phyloP scores from a whole-genome alignment of 1,140 invertebrate genomes.

The Drosophila punjabiensis region DNA sequence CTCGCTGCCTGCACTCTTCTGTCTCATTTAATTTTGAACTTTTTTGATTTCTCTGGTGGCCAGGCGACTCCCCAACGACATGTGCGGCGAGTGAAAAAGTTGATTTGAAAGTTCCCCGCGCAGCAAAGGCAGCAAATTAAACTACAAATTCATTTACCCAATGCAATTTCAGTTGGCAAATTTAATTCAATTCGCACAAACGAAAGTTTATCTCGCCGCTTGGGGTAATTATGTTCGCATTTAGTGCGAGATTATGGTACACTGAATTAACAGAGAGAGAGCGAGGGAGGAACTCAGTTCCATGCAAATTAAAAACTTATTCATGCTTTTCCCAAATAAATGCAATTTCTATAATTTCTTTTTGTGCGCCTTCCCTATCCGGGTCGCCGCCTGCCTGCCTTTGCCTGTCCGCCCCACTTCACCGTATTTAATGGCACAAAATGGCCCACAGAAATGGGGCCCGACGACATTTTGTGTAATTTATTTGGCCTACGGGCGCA shows the following conservation, averaged over 20 bases:
- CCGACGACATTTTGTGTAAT: slow-evolving; percentile 76
- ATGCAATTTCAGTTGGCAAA: slow-evolving; percentile 68
- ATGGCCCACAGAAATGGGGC: slow-evolving; percentile 75
- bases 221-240: slow-evolving; percentile 69
- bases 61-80: slow-evolving; percentile 43
- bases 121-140: slow-evolving; percentile 56
- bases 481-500: slow-evolving; percentile 79
- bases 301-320: slow-evolving; percentile 71
- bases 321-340: slow-evolving; percentile 53
- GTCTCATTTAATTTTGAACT: slow-evolving; percentile 74
- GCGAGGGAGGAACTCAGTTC: background rate
- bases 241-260: slow-evolving; percentile 55
- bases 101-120: slow-evolving; percentile 71
- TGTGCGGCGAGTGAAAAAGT: slow-evolving; percentile 57
- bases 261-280: slow-evolving; percentile 22
- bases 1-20: slow-evolving; percentile 15
- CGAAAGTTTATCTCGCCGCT: slow-evolving; percentile 50
- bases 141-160: slow-evolving; percentile 75
- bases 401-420: slow-evolving; percentile 37
- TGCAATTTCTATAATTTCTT: slow-evolving; percentile 62
- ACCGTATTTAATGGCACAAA: slow-evolving; percentile 74
- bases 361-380: slow-evolving; percentile 10
- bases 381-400: background rate
- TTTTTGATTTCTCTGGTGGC: slow-evolving; percentile 77
- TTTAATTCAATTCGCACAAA: slow-evolving; percentile 67